A percentile compares a stretch with the other conserved stretches of the same genome.
Conservation (phyloP, 2,113 vertebrate species). For the Saccopteryx leptura region DNA sequence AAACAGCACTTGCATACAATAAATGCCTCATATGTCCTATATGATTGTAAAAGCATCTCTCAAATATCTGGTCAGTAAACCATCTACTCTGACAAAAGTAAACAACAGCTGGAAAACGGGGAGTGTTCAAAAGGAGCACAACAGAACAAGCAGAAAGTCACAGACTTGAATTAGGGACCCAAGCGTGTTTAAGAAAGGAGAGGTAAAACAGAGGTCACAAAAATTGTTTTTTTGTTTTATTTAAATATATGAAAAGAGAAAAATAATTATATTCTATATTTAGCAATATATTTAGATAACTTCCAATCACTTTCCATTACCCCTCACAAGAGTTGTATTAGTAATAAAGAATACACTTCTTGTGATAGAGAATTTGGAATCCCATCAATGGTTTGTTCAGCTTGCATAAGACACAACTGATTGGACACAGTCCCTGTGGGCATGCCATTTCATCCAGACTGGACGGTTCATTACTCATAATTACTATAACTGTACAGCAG, state of each 20-base stretch:
- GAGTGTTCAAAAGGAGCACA: background rate
- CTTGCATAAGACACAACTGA: constrained; percentile 92
- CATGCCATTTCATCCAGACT: constrained; percentile 95
- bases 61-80: background rate
- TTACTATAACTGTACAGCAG: constrained; percentile 93
- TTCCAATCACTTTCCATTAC: constrained; percentile 70
- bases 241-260: background rate
- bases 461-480: constrained; percentile 97
- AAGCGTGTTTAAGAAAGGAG: background rate
- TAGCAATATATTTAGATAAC: constrained; percentile 31
- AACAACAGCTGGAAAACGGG: background rate
- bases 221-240: constrained; percentile 50
- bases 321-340: constrained; percentile 72
- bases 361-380: constrained; percentile 83
- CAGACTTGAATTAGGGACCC: background rate
- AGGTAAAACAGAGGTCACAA: constrained; percentile 44
- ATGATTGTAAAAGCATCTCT: constrained; percentile 10
- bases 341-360: constrained; percentile 85
- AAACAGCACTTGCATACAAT: background rate
- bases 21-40: background rate
- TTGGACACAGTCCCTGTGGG: constrained; percentile 92
- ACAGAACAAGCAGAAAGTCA: background rate
- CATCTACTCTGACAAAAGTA: constrained; percentile 11
- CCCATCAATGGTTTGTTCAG: constrained; percentile 90
- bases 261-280: constrained; percentile 58